Evolutionary conservation across 2,888 invertebrate genomes (phyloP).

Genomic region (Coelinius sp.): DNA sequence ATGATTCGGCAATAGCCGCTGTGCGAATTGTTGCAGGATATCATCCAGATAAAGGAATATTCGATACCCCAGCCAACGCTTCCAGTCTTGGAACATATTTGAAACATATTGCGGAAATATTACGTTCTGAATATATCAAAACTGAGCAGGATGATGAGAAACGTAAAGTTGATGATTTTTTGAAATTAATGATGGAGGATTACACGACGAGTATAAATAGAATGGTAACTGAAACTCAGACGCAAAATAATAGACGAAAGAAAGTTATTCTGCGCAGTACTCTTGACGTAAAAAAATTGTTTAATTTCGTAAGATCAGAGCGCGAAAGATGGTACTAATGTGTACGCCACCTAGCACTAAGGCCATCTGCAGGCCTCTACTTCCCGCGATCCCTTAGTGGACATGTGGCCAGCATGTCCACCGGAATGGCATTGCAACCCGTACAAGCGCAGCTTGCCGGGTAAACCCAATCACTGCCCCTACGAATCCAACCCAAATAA

Average conservation of each 20-base stretch:
- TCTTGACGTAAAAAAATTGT: constrained; percentile 25
- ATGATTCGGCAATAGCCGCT: constrained; percentile 25
- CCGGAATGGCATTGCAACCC: too few species aligned
- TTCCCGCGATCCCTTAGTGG: too few species aligned
- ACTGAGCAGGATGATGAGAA: constrained; percentile 22
- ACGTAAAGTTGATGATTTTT: constrained; percentile 33
- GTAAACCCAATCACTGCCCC: too few species aligned
- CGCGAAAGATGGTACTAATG: constrained; percentile 40
- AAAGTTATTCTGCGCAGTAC: constrained; percentile 19
- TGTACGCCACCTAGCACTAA: too few species aligned
- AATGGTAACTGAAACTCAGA: constrained; percentile 23
- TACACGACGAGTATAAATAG: constrained; percentile 13
- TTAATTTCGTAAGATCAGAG: constrained; percentile 33
- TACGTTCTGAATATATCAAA: constrained; percentile 38
- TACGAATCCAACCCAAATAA: too few species aligned
- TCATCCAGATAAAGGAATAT: constrained; percentile 11
- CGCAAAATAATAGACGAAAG: background rate
- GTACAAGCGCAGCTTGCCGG: too few species aligned
- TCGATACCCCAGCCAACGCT: constrained; percentile 29
- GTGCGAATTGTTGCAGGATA: constrained; percentile 29
- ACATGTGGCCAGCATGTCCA: too few species aligned
- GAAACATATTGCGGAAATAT: constrained; percentile 42
- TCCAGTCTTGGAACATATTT: constrained; percentile 43
- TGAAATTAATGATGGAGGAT: constrained; percentile 34
- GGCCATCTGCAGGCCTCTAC: too few species aligned